These are phyloP conservation scores for Okamejei kenojei DNA, from an alignment of 2,797 vertebrate species.

Conservation along the genomic window DNA sequence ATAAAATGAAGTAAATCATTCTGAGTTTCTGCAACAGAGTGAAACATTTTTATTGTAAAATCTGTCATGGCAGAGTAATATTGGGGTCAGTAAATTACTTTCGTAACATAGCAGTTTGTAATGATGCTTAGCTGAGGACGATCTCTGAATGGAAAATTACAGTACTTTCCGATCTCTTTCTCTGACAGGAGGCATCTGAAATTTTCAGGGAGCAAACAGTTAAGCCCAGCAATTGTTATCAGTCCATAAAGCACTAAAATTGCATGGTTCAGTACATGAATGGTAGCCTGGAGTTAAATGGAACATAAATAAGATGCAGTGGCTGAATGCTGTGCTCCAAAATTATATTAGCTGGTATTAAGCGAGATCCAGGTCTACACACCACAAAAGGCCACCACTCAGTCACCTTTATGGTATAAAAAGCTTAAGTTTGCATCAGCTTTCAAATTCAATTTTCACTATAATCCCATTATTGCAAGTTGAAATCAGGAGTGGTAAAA, in stretches of 20 bases:
- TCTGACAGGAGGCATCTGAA: background rate
- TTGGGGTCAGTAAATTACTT: background rate
- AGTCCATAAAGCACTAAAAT: background rate
- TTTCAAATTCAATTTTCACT: background rate
- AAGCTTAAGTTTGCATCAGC: background rate
- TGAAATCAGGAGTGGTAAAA: background rate
- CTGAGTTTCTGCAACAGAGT: background rate
- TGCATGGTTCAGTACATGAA: background rate
- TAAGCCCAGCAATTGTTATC: background rate
- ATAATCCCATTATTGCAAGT: background rate
- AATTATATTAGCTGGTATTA: background rate
- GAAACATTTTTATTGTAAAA: background rate
- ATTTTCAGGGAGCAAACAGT: background rate
- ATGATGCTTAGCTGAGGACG: background rate
- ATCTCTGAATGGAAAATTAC: background rate
- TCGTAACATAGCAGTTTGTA: too few species aligned
- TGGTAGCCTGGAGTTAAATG: background rate
- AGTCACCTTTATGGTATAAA: background rate
- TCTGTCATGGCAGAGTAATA: background rate
- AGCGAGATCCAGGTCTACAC: background rate
- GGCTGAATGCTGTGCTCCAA: background rate
- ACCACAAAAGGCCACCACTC: background rate
- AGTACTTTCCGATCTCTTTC: background rate
- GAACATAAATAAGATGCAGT: background rate
- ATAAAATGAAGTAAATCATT: background rate